Evolutionary conservation across 2,113 vertebrate species (phyloP).

Genomic region (Pogonocichla stellata): DNA sequence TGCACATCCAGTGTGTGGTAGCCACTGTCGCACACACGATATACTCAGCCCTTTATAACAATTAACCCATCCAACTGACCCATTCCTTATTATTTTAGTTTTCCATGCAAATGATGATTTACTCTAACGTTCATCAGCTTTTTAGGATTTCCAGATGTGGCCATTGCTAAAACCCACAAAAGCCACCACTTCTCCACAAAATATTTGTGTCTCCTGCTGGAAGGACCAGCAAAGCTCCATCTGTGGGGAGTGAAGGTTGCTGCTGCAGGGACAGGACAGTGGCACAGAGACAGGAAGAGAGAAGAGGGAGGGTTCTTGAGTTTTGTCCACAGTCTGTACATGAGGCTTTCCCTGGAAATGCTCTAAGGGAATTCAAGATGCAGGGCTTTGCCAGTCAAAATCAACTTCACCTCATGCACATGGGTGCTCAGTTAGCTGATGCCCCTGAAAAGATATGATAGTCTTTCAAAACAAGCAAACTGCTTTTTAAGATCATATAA

Average conservation of each 20-base stretch:
- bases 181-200: not conserved
- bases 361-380: not conserved
- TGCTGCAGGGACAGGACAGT: not conserved
- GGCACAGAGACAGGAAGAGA: not conserved
- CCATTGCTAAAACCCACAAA: not conserved
- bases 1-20: accelerated
- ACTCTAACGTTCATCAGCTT: not conserved
- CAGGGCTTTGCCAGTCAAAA: not conserved
- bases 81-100: not conserved
- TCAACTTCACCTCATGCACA: not conserved
- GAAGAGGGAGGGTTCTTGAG: not conserved
- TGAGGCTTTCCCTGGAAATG: not conserved
- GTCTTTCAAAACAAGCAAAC: not conserved
- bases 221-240: not conserved
- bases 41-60: not conserved
- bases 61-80: not conserved
- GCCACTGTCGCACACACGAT: not conserved
- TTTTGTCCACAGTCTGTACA: not conserved
- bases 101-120: not conserved
- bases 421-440: not conserved
- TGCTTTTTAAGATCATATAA: not conserved
- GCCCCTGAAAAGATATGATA: not conserved
- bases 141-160: not conserved
- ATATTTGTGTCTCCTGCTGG: not conserved
- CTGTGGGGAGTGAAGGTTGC: not conserved